These are phyloP conservation scores for Polia nebulosa DNA, from an alignment of 2,888 invertebrate species.

Conservation along the genomic window DNA sequence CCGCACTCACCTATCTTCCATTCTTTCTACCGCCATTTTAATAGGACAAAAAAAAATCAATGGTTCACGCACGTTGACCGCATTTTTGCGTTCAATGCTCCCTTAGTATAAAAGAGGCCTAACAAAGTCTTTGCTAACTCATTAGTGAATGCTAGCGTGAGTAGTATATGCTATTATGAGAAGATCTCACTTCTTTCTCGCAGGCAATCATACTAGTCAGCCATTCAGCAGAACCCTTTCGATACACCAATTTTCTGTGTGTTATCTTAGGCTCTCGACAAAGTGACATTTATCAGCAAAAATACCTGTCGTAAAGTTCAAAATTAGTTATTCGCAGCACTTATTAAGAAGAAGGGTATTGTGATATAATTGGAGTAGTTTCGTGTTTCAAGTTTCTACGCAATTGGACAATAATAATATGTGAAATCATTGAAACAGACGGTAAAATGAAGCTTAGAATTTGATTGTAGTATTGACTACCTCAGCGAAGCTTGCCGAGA, in stretches of 20 bases:
- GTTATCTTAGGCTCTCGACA: too few species aligned
- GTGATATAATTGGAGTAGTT: too few species aligned
- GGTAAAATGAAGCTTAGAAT: too few species aligned
- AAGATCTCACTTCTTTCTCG: constrained; percentile 14
- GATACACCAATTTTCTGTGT: neutral
- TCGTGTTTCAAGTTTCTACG: too few species aligned
- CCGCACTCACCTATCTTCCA: neutral
- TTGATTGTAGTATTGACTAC: too few species aligned
- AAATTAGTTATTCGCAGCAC: too few species aligned
- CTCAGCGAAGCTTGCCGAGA: too few species aligned
- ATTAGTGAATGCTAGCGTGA: constrained; percentile 23
- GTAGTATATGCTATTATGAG: constrained; percentile 9
- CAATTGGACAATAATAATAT: too few species aligned
- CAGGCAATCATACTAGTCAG: constrained; percentile 15
- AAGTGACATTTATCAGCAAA: too few species aligned
- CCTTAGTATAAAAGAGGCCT: constrained; percentile 26
- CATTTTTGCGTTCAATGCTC: constrained; percentile 45
- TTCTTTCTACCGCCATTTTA: neutral
- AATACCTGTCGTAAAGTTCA: too few species aligned
- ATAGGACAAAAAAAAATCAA: constrained; percentile 38
- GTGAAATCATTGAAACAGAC: too few species aligned
- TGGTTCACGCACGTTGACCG: constrained; percentile 16
- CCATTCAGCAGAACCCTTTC: neutral
- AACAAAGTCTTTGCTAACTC: constrained; percentile 28
- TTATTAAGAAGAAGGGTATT: too few species aligned